These are phyloP conservation scores for Falco concolor DNA, from an alignment of 2,797 vertebrate genomes.

Conservation along the genomic window DNA sequence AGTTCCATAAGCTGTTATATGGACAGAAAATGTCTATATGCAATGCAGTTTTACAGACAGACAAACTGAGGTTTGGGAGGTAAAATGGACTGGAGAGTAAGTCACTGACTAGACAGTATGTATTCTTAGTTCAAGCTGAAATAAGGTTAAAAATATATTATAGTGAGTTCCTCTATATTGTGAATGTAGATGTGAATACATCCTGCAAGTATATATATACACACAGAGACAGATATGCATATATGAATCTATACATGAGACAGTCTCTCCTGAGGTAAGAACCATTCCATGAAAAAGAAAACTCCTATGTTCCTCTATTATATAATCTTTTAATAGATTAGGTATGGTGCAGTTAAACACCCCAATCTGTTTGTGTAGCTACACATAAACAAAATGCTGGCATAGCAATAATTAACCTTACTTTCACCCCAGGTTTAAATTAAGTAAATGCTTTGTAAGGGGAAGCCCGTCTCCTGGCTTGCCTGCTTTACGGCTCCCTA, in stretches of 20 bases:
- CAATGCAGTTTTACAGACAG: not conserved
- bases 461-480: not conserved
- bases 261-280: not conserved
- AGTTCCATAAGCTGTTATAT: not conserved
- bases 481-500: not conserved
- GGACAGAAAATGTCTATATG: not conserved
- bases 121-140: not conserved
- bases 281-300: not conserved
- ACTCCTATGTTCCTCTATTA: not conserved
- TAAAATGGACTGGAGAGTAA: not conserved
- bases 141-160: not conserved
- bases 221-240: not conserved
- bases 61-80: not conserved
- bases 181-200: not conserved
- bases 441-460: slow-evolving; percentile 9
- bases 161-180: not conserved
- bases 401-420: slow-evolving; percentile 6
- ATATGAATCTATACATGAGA: not conserved
- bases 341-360: not conserved
- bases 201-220: not conserved
- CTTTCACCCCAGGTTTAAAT: slow-evolving; percentile 29
- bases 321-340: not conserved
- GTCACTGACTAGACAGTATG: not conserved
- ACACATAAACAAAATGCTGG: not conserved
- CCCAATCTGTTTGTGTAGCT: not conserved